A percentile compares a stretch with the other conserved stretches of the same genome.
Conservation (phyloP, 2,888 invertebrate species). For the Zonitis immaculata region DNA sequence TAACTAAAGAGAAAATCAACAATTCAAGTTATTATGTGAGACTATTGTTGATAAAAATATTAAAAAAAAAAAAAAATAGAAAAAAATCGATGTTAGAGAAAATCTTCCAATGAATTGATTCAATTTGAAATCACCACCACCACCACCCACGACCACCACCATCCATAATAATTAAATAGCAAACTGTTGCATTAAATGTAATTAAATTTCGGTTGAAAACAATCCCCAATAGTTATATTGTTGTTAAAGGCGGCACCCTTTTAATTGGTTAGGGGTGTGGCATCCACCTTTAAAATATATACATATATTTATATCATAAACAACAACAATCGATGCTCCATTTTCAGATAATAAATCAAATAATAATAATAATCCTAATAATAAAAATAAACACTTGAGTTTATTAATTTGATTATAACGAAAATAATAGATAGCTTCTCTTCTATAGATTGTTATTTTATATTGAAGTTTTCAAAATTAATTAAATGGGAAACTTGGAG, state of each 20-base stretch:
- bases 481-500: too few species aligned
- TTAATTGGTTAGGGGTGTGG: neutral
- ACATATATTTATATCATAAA: neutral
- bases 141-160: too few species aligned
- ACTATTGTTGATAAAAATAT: neutral
- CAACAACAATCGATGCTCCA: neutral
- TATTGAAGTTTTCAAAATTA: too few species aligned
- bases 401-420: neutral
- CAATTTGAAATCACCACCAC: too few species aligned
- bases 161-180: too few species aligned
- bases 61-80: neutral
- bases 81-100: too few species aligned
- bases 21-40: too few species aligned
- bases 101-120: too few species aligned
- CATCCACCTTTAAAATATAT: neutral
- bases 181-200: neutral
- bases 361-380: neutral
- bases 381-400: neutral
- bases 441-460: too few species aligned
- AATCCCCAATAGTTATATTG: neutral
- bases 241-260: neutral
- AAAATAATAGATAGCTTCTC: neutral
- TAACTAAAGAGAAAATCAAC: too few species aligned
- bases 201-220: constrained; percentile 1
- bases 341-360: neutral